Base-by-base conservation (phyloP, 37 sponge, comb jelly and placozoan genomes). In the Spongilla lacustris region DNA sequence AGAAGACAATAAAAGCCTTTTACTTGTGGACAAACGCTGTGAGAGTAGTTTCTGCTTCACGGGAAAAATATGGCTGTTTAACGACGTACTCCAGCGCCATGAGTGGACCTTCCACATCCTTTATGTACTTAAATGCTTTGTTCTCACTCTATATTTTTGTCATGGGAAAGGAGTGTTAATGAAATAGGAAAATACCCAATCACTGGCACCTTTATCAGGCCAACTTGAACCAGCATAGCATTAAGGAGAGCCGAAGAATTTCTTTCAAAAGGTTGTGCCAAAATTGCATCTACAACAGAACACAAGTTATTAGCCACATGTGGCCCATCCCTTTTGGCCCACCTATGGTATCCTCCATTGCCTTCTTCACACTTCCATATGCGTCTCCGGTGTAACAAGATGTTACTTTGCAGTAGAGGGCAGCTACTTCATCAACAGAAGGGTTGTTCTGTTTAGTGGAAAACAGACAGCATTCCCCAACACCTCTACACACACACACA, bases 1-100 rank as follows among this genome's bases (percentile, higher is more conserved):
- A 27, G 9, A 27, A 5, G 14, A 76, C 32, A 36, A 22, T 4
- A 2, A 27, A 22, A n/a, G n/a, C n/a, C n/a, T 74, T 90, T 89
- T 37, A 95, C 96, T 92, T 95, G 29, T 48, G 77, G 22, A 95
- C 28, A 81, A 95, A 92, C 6, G 85, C 74, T 24, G 87, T 92
- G 26, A 95, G 80, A 28, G 70, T 80, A 48, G 86, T 85, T 22
- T 32, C 50, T 4, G 68, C 73, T 10, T 25, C 2, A 50, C 72
- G 46, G 17, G 88, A 80, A 69, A 92, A 89, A 49, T 92, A 89
- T 41, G 73, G 19, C 50, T 89, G 81, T 31, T 26, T 50, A 6
- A 70, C 75, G 11, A 88, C 10, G 36, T 92, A 74, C 17, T 10
- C 27, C 71, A 94, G 86, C 8, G 85, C 88, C 27, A 90, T 48